Base-by-base conservation (phyloP, 2,888 invertebrate genomes). In the Drosophila macrospina region DNA sequence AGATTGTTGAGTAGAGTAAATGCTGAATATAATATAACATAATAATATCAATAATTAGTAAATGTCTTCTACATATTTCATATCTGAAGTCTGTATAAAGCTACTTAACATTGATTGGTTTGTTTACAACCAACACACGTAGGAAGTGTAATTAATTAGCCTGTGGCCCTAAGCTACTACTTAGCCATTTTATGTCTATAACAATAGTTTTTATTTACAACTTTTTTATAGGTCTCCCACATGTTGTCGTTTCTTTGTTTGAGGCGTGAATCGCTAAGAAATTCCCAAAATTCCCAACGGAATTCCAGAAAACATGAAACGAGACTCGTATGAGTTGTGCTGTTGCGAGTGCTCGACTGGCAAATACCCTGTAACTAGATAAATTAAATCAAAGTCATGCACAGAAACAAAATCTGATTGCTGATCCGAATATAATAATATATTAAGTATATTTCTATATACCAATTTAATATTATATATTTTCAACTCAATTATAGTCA, bases 231-330 rank as follows among this genome's bases (percentile, higher is more conserved):
- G 55, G 6, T 70, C 47, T 36, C 37, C 57, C 72, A 54, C 72
- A 77, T 77, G 60, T 32, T 60, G 71, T 56, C 71, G 60, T 71
- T 44, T 50, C 47, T 65, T 64, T 54, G 65, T 51, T 59, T 26
- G 10, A 8, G 11, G 7, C 47, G 42, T 64, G 65, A 69, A 71
- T 37, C 45, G 48, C 47, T 51, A 34, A 52, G 84, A 77, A 83
- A 86, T 80, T 62, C 56, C 61, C 56, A 47, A 62, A 37, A 62
- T 56, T 77, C 80, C 75, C 86, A 60, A 52, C 56, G 68, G 76
- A 60, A 80, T 86, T 77, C 61, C 39, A 28, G 8, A 34, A 55
- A 36, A 41, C 44, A 36, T 2, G 24, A 15, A 36, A 16, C 45
- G 15, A 30, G 45, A 36, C 16, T 34, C 32, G 32, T 32, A 32